A percentile compares a stretch with the other conserved stretches of the same genome.
phyloP scores from a whole-genome alignment of 2,113 vertebrate genomes.

The Tyrannus savana region DNA sequence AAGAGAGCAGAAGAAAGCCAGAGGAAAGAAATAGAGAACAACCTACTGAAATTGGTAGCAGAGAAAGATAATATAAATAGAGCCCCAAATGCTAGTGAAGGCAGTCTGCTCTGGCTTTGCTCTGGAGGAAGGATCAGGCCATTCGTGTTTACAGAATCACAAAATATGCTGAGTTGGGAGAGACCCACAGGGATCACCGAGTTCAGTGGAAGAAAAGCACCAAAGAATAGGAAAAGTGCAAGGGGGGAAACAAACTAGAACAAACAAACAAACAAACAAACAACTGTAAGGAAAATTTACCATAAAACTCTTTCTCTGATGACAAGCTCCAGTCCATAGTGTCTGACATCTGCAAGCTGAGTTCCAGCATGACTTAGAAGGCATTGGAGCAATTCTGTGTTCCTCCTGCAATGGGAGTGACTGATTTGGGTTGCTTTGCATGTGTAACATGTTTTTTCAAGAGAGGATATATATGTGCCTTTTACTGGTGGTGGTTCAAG shows the following conservation, averaged over 20 bases:
- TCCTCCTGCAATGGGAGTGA: not conserved
- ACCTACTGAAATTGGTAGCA: not conserved
- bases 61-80: not conserved
- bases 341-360: not conserved
- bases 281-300: not conserved
- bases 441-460: not conserved
- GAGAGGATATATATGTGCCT: not conserved
- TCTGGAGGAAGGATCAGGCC: not conserved
- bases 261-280: not conserved
- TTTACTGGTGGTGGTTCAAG: not conserved
- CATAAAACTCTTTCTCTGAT: not conserved
- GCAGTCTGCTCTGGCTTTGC: not conserved
- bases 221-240: not conserved
- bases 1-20: conserved; percentile 47
- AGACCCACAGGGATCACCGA: not conserved
- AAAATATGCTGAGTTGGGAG: not conserved
- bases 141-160: not conserved
- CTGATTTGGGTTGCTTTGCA: not conserved
- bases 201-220: not conserved
- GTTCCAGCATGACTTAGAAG: not conserved
- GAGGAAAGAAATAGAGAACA: conserved; percentile 40
- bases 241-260: not conserved
- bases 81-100: not conserved
- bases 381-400: not conserved
- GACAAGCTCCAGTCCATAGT: not conserved